These are phyloP conservation scores for Danio choprae DNA, from an alignment of 2,797 vertebrate species.

Conservation along the genomic window DNA sequence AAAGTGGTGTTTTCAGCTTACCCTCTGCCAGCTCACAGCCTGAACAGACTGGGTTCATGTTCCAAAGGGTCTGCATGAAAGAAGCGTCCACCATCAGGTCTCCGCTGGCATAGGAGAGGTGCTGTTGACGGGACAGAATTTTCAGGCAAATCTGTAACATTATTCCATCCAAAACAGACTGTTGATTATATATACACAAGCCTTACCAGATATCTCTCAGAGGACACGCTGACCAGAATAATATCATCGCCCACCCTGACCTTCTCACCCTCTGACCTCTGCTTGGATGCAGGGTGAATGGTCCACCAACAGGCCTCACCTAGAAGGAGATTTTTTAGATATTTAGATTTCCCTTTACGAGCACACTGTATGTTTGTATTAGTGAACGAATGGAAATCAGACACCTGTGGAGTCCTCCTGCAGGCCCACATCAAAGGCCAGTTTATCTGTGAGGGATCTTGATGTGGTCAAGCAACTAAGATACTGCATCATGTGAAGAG, in stretches of 20 bases:
- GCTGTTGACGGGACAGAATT: slow-evolving; percentile 73
- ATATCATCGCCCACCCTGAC: slow-evolving; percentile 94
- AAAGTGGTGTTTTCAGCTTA: slow-evolving; percentile 55
- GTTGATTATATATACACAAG: neutral
- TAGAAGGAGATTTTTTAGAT: slow-evolving; percentile 56
- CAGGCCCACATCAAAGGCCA: slow-evolving; percentile 93
- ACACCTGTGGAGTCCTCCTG: slow-evolving; percentile 93
- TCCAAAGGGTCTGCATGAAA: slow-evolving; percentile 98
- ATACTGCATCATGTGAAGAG: slow-evolving; percentile 76
- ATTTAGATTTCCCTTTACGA: neutral
- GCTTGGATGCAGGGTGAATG: slow-evolving; percentile 93
- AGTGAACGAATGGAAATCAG: neutral
- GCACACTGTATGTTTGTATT: neutral
- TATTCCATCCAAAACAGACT: neutral
- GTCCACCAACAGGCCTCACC: slow-evolving; percentile 98
- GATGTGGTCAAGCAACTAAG: slow-evolving; percentile 92
- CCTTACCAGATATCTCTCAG: slow-evolving; percentile 92
- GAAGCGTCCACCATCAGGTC: slow-evolving; percentile 95
- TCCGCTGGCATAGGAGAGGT: slow-evolving; percentile 92
- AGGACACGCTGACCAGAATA: slow-evolving; percentile 95
- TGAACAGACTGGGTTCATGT: slow-evolving; percentile 94
- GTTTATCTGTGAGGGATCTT: slow-evolving; percentile 92
- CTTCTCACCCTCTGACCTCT: slow-evolving; percentile 94
- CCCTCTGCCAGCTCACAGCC: slow-evolving; percentile 90
- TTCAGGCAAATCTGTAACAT: neutral